Evolutionary conservation across 1,140 invertebrate species (phyloP), one percentile per base, ranked within the genome.

Genomic region (Orchestia grillus): DNA sequence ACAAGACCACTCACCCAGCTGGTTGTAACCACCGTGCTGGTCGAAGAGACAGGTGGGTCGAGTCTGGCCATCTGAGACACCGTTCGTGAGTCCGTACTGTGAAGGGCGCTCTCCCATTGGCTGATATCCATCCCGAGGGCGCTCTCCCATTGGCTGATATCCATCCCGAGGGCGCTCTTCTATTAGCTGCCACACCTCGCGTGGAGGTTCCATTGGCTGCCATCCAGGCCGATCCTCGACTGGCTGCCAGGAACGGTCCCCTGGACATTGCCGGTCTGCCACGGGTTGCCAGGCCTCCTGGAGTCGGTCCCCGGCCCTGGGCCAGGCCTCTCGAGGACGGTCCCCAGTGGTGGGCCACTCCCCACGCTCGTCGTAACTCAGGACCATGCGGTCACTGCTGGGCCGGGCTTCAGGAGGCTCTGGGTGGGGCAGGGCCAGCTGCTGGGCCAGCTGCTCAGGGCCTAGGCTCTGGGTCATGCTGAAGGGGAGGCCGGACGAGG

Each of bases 341-440:
- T 15, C 11, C 28, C 62, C 62, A 45, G 87, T 95, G 96, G 95
- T 92, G 95, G 41, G 95, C 97, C 77, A 96, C 96, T 95, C 97
- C 97, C n/a, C 62, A 96, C 96, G 96, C 96, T 94, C 44, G 0
- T 94, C 77, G 44, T 97, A 97, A 41, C 97, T 96, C 95, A 97
- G 97, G n/a, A 97, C 97, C 40, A 97, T 97, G 44, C 97, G 97
- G 43, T 97, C 44, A 4, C 97, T 36, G 97, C 97, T 96, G 28
- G 62, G 62, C 42, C 88, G n/a, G 3, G 97, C 96, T 57, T 96
- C 87, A 90, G 90, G 77, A 44, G 40, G 36, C 88, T 23, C 45
- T 15, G 87, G 87, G 16, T 96, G 94, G 43, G 77, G 87, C 19
- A 45, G 96, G 87, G 96, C 90, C 95, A 97, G 44, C 62, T 62